A percentile compares a stretch with the other conserved stretches of the same genome.
These are phyloP conservation scores for Babylonia areolata DNA, from an alignment of 1,140 invertebrate genomes.

Conservation along the genomic window DNA sequence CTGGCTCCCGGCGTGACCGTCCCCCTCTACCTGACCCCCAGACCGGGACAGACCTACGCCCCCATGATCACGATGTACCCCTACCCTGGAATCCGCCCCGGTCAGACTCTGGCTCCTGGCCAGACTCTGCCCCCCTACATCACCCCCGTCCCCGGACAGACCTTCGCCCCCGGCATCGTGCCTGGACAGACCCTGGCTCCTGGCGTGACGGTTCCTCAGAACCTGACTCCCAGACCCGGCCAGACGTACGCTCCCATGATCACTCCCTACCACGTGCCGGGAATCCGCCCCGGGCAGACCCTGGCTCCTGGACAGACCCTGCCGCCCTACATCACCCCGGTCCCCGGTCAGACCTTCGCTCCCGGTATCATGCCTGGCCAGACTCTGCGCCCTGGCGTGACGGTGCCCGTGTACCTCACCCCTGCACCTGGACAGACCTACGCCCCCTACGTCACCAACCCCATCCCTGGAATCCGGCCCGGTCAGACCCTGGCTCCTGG, in stretches of 20 bases:
- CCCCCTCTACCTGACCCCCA: conserved; percentile 44
- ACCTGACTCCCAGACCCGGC: conserved; percentile 52
- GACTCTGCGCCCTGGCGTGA: conserved; percentile 46
- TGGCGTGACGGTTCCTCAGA: conserved; percentile 39
- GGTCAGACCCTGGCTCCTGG: conserved; percentile 47
- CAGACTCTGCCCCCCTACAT: conserved; percentile 43
- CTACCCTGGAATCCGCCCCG: conserved; percentile 47
- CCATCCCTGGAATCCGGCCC: conserved; percentile 49
- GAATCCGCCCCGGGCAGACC: conserved; percentile 45
- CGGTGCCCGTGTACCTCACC: neutral
- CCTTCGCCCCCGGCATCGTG: conserved; percentile 51
- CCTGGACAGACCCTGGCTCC: conserved; percentile 52
- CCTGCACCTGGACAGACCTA: conserved; percentile 44
- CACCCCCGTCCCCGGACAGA: conserved; percentile 58
- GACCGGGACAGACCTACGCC: conserved; percentile 55
- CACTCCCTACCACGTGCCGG: conserved; percentile 39
- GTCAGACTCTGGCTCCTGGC: conserved; percentile 47
- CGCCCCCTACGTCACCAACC: conserved; percentile 44
- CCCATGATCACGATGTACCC: conserved; percentile 47
- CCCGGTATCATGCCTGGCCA: conserved; percentile 49
- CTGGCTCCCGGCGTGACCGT: conserved; percentile 48
- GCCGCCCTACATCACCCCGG: conserved; percentile 55
- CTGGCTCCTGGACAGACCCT: conserved; percentile 40
- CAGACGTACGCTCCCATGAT: conserved; percentile 55
- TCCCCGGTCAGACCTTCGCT: conserved; percentile 54